Evolutionary conservation across 2,888 invertebrate genomes (phyloP).

Genomic region (Amiota minor): DNA sequence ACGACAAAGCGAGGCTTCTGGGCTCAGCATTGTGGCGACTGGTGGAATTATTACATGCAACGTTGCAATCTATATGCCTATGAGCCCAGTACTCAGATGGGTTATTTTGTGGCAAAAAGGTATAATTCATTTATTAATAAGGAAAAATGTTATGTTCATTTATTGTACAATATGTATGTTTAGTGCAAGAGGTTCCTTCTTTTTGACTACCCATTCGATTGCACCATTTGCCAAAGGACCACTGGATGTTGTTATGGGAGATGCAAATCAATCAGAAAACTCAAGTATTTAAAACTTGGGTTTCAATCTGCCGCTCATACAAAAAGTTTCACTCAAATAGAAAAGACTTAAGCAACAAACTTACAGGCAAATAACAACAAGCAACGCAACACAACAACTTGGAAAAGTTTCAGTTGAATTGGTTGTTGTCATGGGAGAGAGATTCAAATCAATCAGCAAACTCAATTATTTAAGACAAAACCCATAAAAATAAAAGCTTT

Average conservation of each 20-base stretch:
- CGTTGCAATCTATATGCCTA: conserved; percentile 71
- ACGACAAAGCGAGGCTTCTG: conserved; percentile 76
- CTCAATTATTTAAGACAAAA: neutral
- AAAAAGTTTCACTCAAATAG: conserved; percentile 37
- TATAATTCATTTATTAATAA: conserved; percentile 59
- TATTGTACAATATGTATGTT: conserved; percentile 53
- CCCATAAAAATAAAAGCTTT: conserved; percentile 32
- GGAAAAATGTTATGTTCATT: neutral
- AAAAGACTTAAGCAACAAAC: conserved; percentile 61
- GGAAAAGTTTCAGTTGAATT: too few relatives aligned
- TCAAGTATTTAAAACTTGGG: conserved; percentile 28
- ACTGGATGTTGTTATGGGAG: conserved; percentile 44
- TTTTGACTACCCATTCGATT: conserved; percentile 69
- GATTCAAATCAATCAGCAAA: neutral
- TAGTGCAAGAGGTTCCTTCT: conserved; percentile 75
- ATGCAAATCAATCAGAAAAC: neutral
- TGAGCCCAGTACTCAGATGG: conserved; percentile 71
- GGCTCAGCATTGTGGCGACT: conserved; percentile 75
- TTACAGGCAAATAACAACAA: conserved; percentile 15
- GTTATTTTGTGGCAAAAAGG: conserved; percentile 75
- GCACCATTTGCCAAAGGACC: conserved; percentile 63
- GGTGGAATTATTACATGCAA: conserved; percentile 75
- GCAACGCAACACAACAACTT: conserved; percentile 40
- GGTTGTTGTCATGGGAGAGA: conserved; percentile 42
- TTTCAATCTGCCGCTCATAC: conserved; percentile 6